These are phyloP conservation scores for Coracopsis vasa DNA, from an alignment of 2,113 vertebrate genomes.

Conservation along the genomic window DNA sequence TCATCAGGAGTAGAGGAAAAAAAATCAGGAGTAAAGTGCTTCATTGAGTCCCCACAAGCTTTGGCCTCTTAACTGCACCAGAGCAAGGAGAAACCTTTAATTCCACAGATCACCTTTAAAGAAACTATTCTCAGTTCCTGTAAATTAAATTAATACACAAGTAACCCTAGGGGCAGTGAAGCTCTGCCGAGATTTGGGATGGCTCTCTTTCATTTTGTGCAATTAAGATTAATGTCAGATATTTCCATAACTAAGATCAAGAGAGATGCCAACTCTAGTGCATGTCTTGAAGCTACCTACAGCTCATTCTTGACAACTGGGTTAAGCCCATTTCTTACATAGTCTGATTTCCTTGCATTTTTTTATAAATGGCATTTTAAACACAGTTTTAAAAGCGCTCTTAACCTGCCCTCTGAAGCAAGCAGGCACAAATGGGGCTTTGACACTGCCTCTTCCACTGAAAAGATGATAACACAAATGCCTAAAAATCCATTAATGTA, in stretches of 20 bases:
- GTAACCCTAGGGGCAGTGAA: neutral
- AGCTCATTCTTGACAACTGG: neutral
- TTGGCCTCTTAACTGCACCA: neutral
- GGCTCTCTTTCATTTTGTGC: neutral
- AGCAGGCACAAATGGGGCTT: neutral
- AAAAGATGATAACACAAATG: neutral
- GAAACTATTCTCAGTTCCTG: neutral
- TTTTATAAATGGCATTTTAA: neutral
- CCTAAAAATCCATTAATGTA: neutral
- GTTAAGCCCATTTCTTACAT: neutral
- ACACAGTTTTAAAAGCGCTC: neutral
- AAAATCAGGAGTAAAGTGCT: neutral
- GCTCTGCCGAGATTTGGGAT: neutral
- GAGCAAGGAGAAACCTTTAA: neutral
- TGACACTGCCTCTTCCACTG: neutral
- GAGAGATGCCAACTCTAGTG: neutral
- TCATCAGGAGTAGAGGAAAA: neutral
- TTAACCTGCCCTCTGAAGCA: neutral
- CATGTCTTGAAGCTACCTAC: neutral
- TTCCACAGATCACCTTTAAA: neutral
- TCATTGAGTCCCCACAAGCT: neutral
- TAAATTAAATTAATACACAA: neutral
- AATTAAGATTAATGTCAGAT: neutral
- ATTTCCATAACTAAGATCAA: neutral
- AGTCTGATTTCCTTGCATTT: neutral